phyloP scores from a whole-genome alignment of 2,888 invertebrate species.

The Opisthograptis luteolata region DNA sequence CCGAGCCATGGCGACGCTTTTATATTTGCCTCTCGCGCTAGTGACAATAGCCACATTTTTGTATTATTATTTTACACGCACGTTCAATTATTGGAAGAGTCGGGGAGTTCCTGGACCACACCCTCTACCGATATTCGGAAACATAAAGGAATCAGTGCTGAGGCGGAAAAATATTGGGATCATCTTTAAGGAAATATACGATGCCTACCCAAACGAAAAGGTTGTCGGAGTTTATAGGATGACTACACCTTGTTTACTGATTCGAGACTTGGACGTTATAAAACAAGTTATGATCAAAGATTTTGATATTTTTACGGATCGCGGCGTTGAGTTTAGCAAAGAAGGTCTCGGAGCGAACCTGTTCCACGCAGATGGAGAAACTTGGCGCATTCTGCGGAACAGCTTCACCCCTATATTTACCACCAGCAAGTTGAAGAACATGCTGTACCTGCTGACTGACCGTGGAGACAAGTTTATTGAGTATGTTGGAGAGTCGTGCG shows the following conservation, averaged over 20 bases:
- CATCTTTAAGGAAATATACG: constrained; percentile 48
- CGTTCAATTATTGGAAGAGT: constrained; percentile 57
- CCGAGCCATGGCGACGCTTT: constrained; percentile 15
- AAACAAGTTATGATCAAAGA: constrained; percentile 60
- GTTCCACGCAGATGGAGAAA: constrained; percentile 56
- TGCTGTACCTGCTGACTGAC: constrained; percentile 55
- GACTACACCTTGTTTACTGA: constrained; percentile 49
- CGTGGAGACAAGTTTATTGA: constrained; percentile 48
- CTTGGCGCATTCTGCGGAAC: constrained; percentile 54
- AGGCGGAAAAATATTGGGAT: constrained; percentile 39
- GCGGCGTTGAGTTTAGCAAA: constrained; percentile 54
- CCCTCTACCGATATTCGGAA: constrained; percentile 55
- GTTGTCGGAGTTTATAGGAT: constrained; percentile 57
- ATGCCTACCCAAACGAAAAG: constrained; percentile 53
- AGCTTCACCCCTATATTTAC: constrained; percentile 62
- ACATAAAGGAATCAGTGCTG: constrained; percentile 45
- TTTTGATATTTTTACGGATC: constrained; percentile 53
- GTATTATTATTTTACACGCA: constrained; percentile 53
- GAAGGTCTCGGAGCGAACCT: constrained; percentile 55
- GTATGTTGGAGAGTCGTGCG: constrained; percentile 34
- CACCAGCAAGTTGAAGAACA: constrained; percentile 62
- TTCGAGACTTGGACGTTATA: constrained; percentile 58
- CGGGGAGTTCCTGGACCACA: constrained; percentile 49
- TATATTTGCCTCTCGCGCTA: constrained; percentile 26
- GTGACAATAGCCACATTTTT: constrained; percentile 27